A percentile compares a stretch with the other conserved stretches of the same genome.
These are phyloP conservation scores for Lepidurus couesii DNA, from an alignment of 1,140 invertebrate species.

Conservation along the genomic window DNA sequence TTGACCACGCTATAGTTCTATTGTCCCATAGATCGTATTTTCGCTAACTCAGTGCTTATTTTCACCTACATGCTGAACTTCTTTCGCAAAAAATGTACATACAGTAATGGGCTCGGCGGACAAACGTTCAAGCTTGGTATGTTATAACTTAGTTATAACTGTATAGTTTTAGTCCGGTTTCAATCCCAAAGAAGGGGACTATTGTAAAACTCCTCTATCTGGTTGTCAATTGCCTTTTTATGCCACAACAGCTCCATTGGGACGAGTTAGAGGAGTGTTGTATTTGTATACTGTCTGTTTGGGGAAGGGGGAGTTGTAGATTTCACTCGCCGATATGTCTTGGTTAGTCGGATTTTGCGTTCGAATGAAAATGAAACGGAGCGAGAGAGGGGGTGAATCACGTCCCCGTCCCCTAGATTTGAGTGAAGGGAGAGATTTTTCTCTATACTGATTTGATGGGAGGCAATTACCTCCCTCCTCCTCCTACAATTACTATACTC, in stretches of 20 bases:
- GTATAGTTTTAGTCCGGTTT: too few species aligned
- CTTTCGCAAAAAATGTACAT: too few species aligned
- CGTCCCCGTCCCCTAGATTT: not conserved
- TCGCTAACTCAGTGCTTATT: too few species aligned
- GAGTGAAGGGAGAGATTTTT: not conserved
- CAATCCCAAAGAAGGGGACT: too few species aligned
- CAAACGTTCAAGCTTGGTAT: too few species aligned
- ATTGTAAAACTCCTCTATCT: not conserved
- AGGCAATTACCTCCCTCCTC: constrained; percentile 9
- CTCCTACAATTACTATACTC: not conserved
- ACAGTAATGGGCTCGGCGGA: too few species aligned
- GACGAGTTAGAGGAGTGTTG: not conserved
- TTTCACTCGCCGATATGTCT: not conserved
- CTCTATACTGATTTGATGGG: not conserved
- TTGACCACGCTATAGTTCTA: too few species aligned
- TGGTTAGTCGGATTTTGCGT: constrained; percentile 8
- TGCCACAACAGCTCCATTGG: constrained; percentile 5
- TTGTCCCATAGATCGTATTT: too few species aligned
- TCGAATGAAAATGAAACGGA: not conserved
- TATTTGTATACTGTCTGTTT: not conserved
- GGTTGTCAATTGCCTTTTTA: constrained; percentile 10
- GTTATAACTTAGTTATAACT: too few species aligned
- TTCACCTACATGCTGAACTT: too few species aligned
- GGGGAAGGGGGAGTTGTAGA: not conserved
- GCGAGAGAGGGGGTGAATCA: not conserved